Evolutionary conservation across 2,113 vertebrate genomes (phyloP).

Genomic region (Emydocephalus ijimae): DNA sequence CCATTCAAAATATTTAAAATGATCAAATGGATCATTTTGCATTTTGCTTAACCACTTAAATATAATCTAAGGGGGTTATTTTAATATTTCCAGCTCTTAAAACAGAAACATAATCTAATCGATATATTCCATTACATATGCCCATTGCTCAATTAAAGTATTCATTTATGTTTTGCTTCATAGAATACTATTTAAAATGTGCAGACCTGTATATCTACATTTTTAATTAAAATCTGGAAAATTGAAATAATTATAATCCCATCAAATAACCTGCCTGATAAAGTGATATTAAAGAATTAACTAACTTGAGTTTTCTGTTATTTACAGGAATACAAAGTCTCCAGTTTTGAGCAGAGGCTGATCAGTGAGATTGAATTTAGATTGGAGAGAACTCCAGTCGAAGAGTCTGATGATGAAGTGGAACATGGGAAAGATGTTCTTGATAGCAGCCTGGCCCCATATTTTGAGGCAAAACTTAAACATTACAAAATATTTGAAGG

Average conservation of each 20-base stretch:
- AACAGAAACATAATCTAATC: slow-evolving; percentile 47
- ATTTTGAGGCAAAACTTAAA: slow-evolving; percentile 87
- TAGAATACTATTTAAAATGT: slow-evolving; percentile 32
- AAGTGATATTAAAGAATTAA: neutral
- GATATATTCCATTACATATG: slow-evolving; percentile 46
- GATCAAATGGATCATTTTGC: neutral
- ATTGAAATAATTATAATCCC: slow-evolving; percentile 1
- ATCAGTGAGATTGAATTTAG: slow-evolving; percentile 98
- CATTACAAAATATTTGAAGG: slow-evolving; percentile 97
- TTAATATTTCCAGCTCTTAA: neutral
- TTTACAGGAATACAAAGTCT: slow-evolving; percentile 93
- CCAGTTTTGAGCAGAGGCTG: slow-evolving; percentile 95
- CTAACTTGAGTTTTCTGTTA: slow-evolving; percentile 36
- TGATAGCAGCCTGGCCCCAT: slow-evolving; percentile 70
- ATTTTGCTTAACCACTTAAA: neutral
- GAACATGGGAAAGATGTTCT: slow-evolving; percentile 74
- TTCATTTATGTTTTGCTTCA: slow-evolving; percentile 40
- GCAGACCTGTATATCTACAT: slow-evolving; percentile 35
- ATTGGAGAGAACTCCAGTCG: slow-evolving; percentile 90
- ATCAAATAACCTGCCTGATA: slow-evolving; percentile 14
- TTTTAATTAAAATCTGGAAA: slow-evolving; percentile 14
- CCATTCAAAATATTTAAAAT: neutral
- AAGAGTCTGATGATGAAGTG: slow-evolving; percentile 88
- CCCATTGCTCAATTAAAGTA: slow-evolving; percentile 39
- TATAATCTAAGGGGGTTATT: neutral